Evolutionary conservation across 2,113 vertebrate species (phyloP).

Genomic region (Stegastes partitus): DNA sequence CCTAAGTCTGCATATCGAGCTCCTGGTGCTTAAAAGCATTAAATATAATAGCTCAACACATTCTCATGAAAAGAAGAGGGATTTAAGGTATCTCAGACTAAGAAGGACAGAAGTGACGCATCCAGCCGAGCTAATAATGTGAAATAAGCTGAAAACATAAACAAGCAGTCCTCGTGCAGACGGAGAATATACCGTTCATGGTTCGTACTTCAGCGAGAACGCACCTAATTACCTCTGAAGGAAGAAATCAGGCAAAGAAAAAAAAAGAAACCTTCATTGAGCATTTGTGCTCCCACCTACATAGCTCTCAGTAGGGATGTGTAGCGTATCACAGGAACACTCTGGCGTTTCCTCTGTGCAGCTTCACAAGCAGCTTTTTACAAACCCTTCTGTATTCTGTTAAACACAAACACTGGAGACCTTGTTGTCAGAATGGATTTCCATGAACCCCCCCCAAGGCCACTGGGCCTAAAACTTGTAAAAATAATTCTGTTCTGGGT

Average conservation of each 20-base stretch:
- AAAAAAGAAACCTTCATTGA: constrained; percentile 42
- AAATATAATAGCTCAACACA: background rate
- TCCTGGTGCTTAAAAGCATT: background rate
- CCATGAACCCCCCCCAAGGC: background rate
- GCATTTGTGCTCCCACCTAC: constrained; percentile 56
- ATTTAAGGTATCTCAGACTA: background rate
- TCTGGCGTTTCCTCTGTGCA: constrained; percentile 45
- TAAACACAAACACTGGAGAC: constrained; percentile 27
- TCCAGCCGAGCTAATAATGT: background rate
- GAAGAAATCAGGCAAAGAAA: constrained; percentile 25
- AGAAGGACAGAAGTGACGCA: background rate
- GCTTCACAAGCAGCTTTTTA: constrained; percentile 28
- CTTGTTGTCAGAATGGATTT: constrained; percentile 24
- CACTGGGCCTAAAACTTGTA: constrained; percentile 1
- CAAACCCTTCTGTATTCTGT: constrained; percentile 28
- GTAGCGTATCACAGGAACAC: constrained; percentile 50
- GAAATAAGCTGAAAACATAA: constrained; percentile 4
- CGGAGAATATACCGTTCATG: background rate
- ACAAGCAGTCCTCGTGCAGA: constrained; percentile 8
- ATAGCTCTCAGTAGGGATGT: constrained; percentile 47
- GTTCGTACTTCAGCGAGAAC: constrained; percentile 27
- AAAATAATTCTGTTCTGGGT: too few species aligned
- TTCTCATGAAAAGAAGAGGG: background rate
- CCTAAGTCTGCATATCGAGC: background rate
- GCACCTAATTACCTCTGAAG: constrained; percentile 26